Base-by-base conservation (phyloP, 1,140 invertebrate genomes). In the Cardiocondyla obscurior region DNA sequence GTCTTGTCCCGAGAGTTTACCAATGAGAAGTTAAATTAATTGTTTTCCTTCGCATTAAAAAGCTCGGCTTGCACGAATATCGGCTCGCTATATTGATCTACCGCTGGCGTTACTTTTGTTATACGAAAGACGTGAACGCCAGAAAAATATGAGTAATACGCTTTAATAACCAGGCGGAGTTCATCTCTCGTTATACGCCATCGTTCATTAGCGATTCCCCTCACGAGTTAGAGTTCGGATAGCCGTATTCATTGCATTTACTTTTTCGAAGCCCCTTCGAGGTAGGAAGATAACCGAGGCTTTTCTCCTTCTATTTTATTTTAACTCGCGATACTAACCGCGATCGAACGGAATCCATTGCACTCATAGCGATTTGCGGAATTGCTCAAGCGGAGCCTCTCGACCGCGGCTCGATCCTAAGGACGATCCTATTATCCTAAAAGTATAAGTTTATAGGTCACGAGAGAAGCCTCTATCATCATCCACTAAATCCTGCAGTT, bases 361-460 rank as follows among this genome's bases (percentile, higher is more conserved):
- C 69, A 42, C 55, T 79, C 19, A 12, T 10, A 62, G 28, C 82
- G 70, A 88, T 85, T 88, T 70, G 65, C 64, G 76, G 64, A 81
- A 84, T 81, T 73, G 69, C 44, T 3, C 30, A 22, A 70, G 55
- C 33, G 14, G 8, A 58, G 57, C 42, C 69, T 53, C 51, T 42
- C 16, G 19, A n/a, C 16, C 44, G n/a, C n/a, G 44, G 14, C 60
- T 14, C 2, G 28, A 14, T 51, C 53, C 33, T 25, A 25, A 51
- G 46, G 46, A 81, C 55, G 72, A 83, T 67, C 58, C 74, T 49
- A 84, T 81, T 88, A 88, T 82, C 57, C 22, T 46, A 36, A 82
- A 76, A 65, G 76, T 83, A 82, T 82, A 82, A 88, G 55, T 81
- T 72, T 84, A 87, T 87, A 64, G 55, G 65, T 22, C 51, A 19